Percentiles rank a stretch among this genome's conserved stretches.
Conservation (phyloP, 2,797 vertebrate genomes). For the Ptychobarbus kaznakovi region DNA sequence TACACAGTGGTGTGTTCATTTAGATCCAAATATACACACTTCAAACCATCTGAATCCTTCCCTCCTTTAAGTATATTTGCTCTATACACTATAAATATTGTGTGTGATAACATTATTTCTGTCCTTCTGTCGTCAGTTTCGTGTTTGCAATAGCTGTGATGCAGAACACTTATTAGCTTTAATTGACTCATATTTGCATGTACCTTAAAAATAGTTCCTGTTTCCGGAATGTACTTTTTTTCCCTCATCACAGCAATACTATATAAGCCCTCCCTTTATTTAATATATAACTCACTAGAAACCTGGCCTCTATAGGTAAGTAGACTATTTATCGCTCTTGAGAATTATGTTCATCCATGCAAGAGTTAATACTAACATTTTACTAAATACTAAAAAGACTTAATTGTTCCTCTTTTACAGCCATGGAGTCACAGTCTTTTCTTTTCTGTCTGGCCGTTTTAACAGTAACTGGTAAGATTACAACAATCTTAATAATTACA, state of each 20-base stretch:
- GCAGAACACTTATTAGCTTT: neutral
- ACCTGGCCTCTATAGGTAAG: slow-evolving; percentile 43
- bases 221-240: slow-evolving; percentile 30
- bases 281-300: neutral
- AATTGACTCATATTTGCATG: neutral
- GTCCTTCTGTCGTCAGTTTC: neutral
- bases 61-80: slow-evolving; percentile 41
- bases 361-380: neutral
- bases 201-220: slow-evolving; percentile 47
- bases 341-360: neutral
- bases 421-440: slow-evolving; percentile 41
- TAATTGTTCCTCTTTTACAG: slow-evolving; percentile 39
- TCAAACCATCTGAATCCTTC: neutral
- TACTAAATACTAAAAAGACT: too few relatives aligned
- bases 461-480: slow-evolving; percentile 53
- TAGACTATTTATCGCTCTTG: neutral
- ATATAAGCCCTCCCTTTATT: slow-evolving; percentile 42
- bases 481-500: too few relatives aligned
- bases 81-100: neutral
- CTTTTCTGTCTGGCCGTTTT: slow-evolving; percentile 48
- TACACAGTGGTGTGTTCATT: slow-evolving; percentile 20
- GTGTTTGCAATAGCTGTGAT: slow-evolving; percentile 12
- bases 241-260: neutral
- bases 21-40: slow-evolving; percentile 9
- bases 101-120: neutral